These are phyloP conservation scores for Nothocercus nigrocapillus DNA, from an alignment of 2,113 vertebrate species.

Conservation along the genomic window DNA sequence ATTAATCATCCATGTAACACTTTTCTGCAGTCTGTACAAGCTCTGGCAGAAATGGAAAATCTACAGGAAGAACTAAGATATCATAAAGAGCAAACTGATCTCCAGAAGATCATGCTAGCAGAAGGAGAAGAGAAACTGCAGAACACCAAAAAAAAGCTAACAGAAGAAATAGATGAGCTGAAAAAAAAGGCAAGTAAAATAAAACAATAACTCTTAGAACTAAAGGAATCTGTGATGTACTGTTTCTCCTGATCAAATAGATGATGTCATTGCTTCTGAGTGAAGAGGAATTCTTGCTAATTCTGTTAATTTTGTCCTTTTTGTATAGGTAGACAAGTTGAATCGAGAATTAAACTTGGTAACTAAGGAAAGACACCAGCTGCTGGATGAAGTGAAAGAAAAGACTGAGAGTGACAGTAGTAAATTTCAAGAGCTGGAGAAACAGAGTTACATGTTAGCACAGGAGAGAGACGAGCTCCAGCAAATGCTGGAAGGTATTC, in stretches of 20 bases:
- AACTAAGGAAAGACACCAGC: not conserved
- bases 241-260: not conserved
- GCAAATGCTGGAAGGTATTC: constrained; percentile 20
- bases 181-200: not conserved
- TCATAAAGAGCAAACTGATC: not conserved
- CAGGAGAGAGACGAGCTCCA: constrained; percentile 63
- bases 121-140: not conserved
- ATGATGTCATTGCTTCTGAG: not conserved
- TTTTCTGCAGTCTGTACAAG: not conserved
- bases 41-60: not conserved
- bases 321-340: not conserved
- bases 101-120: not conserved
- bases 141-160: not conserved
- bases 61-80: not conserved
- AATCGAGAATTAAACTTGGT: not conserved
- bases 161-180: constrained; percentile 1
- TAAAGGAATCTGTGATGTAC: not conserved
- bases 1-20: not conserved
- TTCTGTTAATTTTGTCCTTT: not conserved
- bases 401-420: not conserved
- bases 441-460: not conserved
- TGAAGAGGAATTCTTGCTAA: not conserved
- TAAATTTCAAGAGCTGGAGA: not conserved
- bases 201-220: not conserved
- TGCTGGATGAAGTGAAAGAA: not conserved